These are phyloP conservation scores for Saimiri boliviensis DNA, from an alignment of 2,113 vertebrate species.

Conservation along the genomic window DNA sequence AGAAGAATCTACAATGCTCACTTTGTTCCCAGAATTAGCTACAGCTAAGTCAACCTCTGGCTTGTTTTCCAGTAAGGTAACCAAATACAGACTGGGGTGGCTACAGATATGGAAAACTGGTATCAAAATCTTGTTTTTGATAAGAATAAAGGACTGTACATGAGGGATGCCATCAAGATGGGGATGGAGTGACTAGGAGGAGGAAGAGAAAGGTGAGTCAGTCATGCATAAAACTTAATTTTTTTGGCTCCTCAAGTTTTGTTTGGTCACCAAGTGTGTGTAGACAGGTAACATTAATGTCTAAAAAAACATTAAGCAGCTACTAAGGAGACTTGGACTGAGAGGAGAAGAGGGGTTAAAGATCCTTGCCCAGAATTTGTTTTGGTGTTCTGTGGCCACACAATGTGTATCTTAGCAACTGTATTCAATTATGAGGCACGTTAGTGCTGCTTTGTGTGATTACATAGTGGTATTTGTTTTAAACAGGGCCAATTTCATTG, in stretches of 20 bases:
- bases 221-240: constrained; percentile 1
- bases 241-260: not conserved
- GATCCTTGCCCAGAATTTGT: constrained; percentile 50
- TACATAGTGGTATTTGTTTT: constrained; percentile 55
- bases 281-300: not conserved
- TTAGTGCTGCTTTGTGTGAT: constrained; percentile 34
- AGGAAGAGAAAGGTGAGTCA: not conserved
- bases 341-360: not conserved
- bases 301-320: constrained; percentile 22
- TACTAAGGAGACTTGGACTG: constrained; percentile 1
- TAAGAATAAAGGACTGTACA: not conserved
- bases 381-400: constrained; percentile 52
- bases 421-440: constrained; percentile 13
- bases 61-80: constrained; percentile 37
- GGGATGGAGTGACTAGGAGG: not conserved
- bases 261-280: not conserved
- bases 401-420: constrained; percentile 65
- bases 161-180: not conserved
- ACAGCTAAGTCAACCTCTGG: not conserved
- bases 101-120: not conserved
- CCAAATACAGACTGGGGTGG: not conserved
- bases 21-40: constrained; percentile 34
- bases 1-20: not conserved
- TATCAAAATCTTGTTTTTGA: not conserved
- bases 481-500: constrained; percentile 34